Conservation (phyloP, 2,113 vertebrate genomes). For the human region GRCh38 chr9:31977001-31977500, state of each 20-base stretch:
- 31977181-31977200: slow-evolving; percentile 32
- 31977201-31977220: background rate
- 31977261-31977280: background rate
- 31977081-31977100: slow-evolving; percentile 12
- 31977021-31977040: background rate
- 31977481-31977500: background rate
- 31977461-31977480: background rate
- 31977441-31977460: background rate
- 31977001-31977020: background rate
- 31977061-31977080: background rate
- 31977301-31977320: background rate
- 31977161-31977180: background rate
- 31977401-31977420: background rate
- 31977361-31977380: background rate
- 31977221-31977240: background rate
- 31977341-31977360: background rate
- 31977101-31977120: background rate
- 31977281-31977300: background rate
- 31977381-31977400: background rate
- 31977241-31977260: background rate
- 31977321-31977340: background rate
- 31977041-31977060: background rate
- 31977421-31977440: background rate
- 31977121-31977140: background rate
- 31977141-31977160: background rate